These are phyloP conservation scores for Phalera bucephala DNA, from an alignment of 2,888 invertebrate species.

Conservation along the genomic window DNA sequence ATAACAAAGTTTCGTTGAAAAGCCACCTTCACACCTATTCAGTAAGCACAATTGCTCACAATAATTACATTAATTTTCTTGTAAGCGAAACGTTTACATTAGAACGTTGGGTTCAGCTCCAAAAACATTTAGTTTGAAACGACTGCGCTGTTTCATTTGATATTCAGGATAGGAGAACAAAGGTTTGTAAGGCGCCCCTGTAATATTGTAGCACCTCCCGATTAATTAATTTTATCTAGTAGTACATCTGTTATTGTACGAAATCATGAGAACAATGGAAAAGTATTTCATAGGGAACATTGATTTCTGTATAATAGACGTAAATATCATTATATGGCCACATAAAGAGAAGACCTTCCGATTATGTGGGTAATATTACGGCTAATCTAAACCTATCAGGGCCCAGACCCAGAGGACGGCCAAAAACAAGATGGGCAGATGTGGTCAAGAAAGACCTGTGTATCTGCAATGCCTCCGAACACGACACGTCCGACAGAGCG, in stretches of 20 bases:
- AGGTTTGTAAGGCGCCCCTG: conserved; percentile 4
- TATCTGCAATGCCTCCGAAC: too few species aligned
- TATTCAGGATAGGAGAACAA: conserved; percentile 15
- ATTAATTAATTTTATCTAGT: conserved; percentile 15
- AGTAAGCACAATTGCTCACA: background rate
- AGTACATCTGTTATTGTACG: conserved; percentile 11
- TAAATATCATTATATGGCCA: too few species aligned
- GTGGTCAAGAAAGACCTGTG: too few species aligned
- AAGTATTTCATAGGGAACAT: background rate
- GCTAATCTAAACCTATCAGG: too few species aligned
- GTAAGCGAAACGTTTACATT: conserved; percentile 1
- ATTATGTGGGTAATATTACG: too few species aligned
- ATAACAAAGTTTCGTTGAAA: too few species aligned
- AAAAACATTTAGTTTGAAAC: conserved; percentile 7
- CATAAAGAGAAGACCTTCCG: too few species aligned
- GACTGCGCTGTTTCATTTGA: conserved; percentile 7
- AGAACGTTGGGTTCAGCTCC: conserved; percentile 1
- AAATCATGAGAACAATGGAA: conserved; percentile 4
- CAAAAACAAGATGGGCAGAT: too few species aligned
- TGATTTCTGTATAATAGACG: background rate
- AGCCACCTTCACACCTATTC: background rate
- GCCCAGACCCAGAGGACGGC: too few species aligned
- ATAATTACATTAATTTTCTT: conserved; percentile 1
- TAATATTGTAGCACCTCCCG: conserved; percentile 9
- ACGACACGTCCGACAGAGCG: too few species aligned